Conservation (phyloP, 2,888 invertebrate genomes). For the Pelosia muscerda region DNA sequence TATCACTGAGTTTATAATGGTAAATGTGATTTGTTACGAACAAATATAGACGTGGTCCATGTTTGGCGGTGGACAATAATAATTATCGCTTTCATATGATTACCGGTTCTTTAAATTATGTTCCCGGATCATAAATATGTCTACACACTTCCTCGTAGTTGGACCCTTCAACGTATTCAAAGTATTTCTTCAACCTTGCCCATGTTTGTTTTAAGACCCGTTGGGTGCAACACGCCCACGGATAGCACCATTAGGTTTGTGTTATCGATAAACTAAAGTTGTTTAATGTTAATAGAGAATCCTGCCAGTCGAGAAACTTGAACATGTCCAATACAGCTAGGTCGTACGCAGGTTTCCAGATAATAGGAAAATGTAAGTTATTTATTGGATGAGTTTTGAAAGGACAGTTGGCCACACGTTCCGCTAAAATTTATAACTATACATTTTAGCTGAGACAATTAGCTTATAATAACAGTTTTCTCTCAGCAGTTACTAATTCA, state of each 20-base stretch:
- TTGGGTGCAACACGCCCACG: slow-evolving; percentile 4
- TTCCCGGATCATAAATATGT: not conserved
- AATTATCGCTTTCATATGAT: not conserved
- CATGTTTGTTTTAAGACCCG: slow-evolving; percentile 3
- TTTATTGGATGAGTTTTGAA: not conserved
- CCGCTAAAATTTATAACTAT: too few species aligned
- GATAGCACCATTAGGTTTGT: not conserved
- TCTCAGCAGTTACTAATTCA: not conserved
- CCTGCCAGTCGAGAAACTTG: not conserved
- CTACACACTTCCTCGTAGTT: not conserved
- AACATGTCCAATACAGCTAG: not conserved
- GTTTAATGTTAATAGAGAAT: not conserved
- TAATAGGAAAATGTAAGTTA: not conserved
- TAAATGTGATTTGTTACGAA: not conserved
- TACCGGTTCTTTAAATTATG: not conserved
- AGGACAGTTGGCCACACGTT: not conserved
- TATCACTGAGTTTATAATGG: slow-evolving; percentile 1
- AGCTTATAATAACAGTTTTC: not conserved
- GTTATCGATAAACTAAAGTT: slow-evolving; percentile 1
- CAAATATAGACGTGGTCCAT: not conserved
- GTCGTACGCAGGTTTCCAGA: not conserved
- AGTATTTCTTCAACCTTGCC: not conserved
- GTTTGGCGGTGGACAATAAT: not conserved
- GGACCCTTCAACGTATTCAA: not conserved
- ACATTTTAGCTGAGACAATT: not conserved